A percentile compares a stretch with the other conserved stretches of the same genome.
Conservation (phyloP, 2,888 invertebrate genomes). For the Oscheius sp. region DNA sequence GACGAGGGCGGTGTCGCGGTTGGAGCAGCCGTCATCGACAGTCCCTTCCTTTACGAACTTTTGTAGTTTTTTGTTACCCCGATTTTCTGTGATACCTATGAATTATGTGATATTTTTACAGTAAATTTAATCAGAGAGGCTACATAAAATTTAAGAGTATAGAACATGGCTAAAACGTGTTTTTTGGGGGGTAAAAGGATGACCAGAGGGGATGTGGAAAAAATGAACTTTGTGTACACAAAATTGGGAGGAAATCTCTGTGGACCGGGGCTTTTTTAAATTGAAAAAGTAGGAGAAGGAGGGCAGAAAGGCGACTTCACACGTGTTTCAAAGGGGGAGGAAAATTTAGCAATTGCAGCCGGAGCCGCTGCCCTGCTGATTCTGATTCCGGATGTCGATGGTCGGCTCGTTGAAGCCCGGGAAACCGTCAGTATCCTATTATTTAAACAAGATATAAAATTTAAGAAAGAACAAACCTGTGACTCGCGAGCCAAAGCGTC, state of each 20-base stretch:
- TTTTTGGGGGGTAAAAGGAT: too few relatives aligned
- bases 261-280: too few relatives aligned
- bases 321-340: too few relatives aligned
- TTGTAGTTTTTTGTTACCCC: conserved; percentile 23
- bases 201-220: too few relatives aligned
- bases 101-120: too few relatives aligned
- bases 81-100: conserved; percentile 4
- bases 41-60: conserved; percentile 60
- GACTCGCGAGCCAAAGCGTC: conserved; percentile 87
- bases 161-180: too few relatives aligned
- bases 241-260: too few relatives aligned
- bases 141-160: too few relatives aligned
- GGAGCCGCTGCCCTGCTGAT: conserved; percentile 41
- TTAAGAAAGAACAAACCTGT: conserved; percentile 79
- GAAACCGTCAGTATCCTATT: conserved; percentile 70
- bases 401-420: conserved; percentile 94
- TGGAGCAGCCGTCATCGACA: conserved; percentile 70
- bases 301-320: too few relatives aligned
- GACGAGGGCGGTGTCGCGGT: conserved; percentile 71
- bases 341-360: conserved; percentile 52
- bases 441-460: neutral
- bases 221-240: too few relatives aligned
- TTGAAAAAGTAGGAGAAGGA: too few relatives aligned
- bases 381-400: conserved; percentile 42
- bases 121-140: too few relatives aligned